Percentiles rank a stretch among this genome's conserved stretches.
Conservation (phyloP, 2,888 invertebrate genomes). For the Acrobasis repandana region DNA sequence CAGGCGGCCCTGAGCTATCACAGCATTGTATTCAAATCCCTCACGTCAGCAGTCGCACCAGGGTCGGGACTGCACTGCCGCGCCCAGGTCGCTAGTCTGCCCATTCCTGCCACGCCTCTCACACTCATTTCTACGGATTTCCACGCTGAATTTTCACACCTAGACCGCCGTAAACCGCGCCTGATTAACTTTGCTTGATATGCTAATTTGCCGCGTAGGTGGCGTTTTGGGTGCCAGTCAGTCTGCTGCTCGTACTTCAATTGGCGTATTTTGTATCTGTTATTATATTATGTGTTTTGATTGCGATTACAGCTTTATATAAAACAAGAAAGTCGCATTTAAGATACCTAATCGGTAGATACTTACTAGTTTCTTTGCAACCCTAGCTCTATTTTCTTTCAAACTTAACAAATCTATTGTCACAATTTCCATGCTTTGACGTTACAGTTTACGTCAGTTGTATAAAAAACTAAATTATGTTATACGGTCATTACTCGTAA, state of each 20-base stretch:
- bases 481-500: no score
- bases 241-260: background rate
- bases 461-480: no score
- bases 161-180: slow-evolving; percentile 1
- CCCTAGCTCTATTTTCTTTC: no score
- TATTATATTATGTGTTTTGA: background rate
- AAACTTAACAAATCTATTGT: no score
- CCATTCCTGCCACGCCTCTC: slow-evolving; percentile 21
- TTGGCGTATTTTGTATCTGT: background rate
- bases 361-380: no score
- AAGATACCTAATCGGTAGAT: no score
- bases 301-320: background rate
- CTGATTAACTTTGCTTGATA: slow-evolving; percentile 12
- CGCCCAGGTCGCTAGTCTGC: slow-evolving; percentile 45
- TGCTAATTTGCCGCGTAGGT: slow-evolving; percentile 9
- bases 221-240: slow-evolving; percentile 15
- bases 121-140: slow-evolving; percentile 12
- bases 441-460: no score
- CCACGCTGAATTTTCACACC: slow-evolving; percentile 16
- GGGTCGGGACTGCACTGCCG: slow-evolving; percentile 43
- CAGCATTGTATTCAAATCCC: slow-evolving; percentile 79
- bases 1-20: slow-evolving; percentile 76
- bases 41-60: slow-evolving; percentile 53
- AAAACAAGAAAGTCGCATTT: no score
- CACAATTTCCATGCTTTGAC: no score